Evolutionary conservation across 2,888 invertebrate genomes (phyloP).

Genomic region (Tenodera sinensis): DNA sequence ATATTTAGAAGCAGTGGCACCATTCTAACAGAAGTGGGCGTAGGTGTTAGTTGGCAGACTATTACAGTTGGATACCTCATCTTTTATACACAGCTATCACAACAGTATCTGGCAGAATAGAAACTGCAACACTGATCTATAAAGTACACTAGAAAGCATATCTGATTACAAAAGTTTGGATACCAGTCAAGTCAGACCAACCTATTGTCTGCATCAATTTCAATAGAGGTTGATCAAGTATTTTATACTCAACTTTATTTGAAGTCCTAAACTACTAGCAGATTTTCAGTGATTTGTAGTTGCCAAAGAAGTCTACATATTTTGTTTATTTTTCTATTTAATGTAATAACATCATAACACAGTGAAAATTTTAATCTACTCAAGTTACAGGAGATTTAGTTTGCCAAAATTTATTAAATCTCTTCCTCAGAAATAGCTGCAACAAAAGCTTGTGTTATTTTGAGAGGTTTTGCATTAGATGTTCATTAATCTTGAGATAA

Average conservation of each 20-base stretch:
- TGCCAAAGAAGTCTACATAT: background rate
- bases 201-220: background rate
- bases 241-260: background rate
- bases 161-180: background rate
- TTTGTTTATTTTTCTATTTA: background rate
- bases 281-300: no score
- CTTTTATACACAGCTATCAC: background rate
- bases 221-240: background rate
- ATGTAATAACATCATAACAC: background rate
- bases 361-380: background rate
- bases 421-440: background rate
- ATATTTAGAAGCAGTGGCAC: background rate
- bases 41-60: background rate
- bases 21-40: background rate
- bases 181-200: background rate
- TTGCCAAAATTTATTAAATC: background rate
- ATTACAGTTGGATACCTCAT: background rate
- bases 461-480: background rate
- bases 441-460: background rate
- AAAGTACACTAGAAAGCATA: background rate
- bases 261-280: no score
- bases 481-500: no score
- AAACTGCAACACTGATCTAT: background rate
- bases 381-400: background rate
- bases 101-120: background rate